phyloP scores from a whole-genome alignment of 2,888 invertebrate genomes.

The Melinopterus prodromus region DNA sequence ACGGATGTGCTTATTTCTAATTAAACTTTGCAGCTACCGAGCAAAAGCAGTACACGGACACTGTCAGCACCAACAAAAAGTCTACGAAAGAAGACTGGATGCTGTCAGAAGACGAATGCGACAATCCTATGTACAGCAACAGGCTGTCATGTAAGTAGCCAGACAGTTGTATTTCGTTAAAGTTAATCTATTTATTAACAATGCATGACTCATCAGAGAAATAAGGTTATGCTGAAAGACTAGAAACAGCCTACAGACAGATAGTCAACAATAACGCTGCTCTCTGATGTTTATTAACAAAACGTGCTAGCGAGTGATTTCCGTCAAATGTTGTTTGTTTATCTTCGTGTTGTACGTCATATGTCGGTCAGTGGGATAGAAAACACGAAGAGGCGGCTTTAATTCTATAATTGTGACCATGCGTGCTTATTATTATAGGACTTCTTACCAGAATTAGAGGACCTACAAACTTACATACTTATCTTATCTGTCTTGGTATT shows the following conservation, averaged over 20 bases:
- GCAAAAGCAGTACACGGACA: slow-evolving; percentile 56
- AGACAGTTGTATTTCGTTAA: no score
- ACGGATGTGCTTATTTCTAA: slow-evolving; percentile 8
- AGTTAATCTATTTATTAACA: no score
- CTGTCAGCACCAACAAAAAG: slow-evolving; percentile 56
- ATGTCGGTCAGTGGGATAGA: not conserved
- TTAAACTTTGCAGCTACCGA: slow-evolving; percentile 51
- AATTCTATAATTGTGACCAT: not conserved
- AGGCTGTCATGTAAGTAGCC: slow-evolving; percentile 61
- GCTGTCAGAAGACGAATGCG: slow-evolving; percentile 57
- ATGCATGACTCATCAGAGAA: not conserved
- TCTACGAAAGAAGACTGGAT: slow-evolving; percentile 55
- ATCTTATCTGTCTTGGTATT: no score
- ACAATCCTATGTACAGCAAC: slow-evolving; percentile 59
- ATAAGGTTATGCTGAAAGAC: not conserved
- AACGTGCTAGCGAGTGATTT: not conserved
- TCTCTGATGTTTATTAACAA: not conserved
- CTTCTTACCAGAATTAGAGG: not conserved
- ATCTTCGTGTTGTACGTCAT: not conserved
- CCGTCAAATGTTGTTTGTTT: slow-evolving; percentile 4
- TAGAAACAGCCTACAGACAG: not conserved
- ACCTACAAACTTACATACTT: no score
- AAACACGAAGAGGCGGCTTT: not conserved
- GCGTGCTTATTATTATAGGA: not conserved
- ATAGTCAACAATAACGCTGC: no score